A percentile compares a stretch with the other conserved stretches of the same genome.
Evolutionary conservation across 2,113 vertebrate species (phyloP).

Genomic region (Chionodraco myersi): DNA sequence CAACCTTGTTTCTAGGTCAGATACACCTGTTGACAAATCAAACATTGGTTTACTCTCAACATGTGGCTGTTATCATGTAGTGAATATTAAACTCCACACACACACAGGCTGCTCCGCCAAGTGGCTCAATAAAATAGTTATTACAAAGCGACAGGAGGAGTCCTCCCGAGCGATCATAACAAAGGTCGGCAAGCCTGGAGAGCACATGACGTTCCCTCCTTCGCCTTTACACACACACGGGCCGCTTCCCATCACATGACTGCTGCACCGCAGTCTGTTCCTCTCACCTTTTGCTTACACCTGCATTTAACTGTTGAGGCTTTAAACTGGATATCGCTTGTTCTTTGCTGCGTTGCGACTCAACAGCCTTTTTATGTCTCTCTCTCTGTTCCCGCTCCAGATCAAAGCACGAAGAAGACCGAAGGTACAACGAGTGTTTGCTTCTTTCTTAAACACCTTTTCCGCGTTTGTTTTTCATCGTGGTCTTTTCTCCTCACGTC

Average conservation of each 20-base stretch:
- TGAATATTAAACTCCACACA: background rate
- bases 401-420: conserved; percentile 81
- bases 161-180: conserved; percentile 38
- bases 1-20: background rate
- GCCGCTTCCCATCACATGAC: conserved; percentile 59
- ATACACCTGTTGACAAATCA: background rate
- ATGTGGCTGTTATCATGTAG: background rate
- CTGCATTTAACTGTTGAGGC: background rate
- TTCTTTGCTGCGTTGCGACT: background rate
- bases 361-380: conserved; percentile 23
- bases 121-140: conserved; percentile 57
- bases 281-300: background rate
- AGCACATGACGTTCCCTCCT: conserved; percentile 55
- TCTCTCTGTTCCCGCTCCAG: conserved; percentile 55
- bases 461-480: background rate
- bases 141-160: conserved; percentile 42
- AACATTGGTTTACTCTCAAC: background rate
- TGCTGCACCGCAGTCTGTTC: background rate
- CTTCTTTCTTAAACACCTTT: background rate
- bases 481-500: background rate
- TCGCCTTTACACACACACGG: background rate
- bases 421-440: conserved; percentile 67
- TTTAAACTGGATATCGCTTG: background rate
- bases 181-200: conserved; percentile 66
- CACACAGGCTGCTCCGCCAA: conserved; percentile 20